These are phyloP conservation scores for Embidobia sp. DNA, from an alignment of 2,888 invertebrate species.

Conservation along the genomic window DNA sequence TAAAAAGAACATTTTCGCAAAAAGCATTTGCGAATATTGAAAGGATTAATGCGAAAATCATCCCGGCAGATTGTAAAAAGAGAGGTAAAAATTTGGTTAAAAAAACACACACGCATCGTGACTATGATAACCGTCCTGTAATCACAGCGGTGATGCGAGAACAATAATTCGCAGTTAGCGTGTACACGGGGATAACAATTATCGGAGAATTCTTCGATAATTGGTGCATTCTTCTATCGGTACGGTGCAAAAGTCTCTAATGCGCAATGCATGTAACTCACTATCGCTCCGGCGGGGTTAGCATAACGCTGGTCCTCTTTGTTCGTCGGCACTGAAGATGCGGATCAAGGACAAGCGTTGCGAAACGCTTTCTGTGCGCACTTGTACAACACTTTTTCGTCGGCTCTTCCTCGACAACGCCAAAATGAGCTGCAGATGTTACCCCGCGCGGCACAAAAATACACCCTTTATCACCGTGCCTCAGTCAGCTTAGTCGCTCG, in stretches of 20 bases:
- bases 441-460: conserved; percentile 19
- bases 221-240: conserved; percentile 55
- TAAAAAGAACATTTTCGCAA: too few relatives aligned
- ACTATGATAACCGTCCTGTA: conserved; percentile 49
- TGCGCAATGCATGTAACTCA: conserved; percentile 59
- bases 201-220: conserved; percentile 52
- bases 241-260: conserved; percentile 44
- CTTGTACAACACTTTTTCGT: conserved; percentile 33
- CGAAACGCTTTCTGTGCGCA: too few relatives aligned
- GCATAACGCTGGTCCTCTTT: conserved; percentile 35
- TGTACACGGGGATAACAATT: conserved; percentile 50
- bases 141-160: conserved; percentile 45
- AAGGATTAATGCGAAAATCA: conserved; percentile 37
- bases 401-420: too few relatives aligned
- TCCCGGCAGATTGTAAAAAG: too few relatives aligned
- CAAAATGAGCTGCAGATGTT: conserved; percentile 45
- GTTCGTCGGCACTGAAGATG: conserved; percentile 40
- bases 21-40: too few relatives aligned
- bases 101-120: conserved; percentile 44
- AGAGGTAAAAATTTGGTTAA: too few relatives aligned
- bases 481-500: conserved; percentile 1
- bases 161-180: conserved; percentile 57
- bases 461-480: conserved; percentile 31
- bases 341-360: conserved; percentile 41
- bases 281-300: conserved; percentile 43